Evolutionary conservation across 2,888 invertebrate genomes (phyloP), one percentile per base, ranked within the genome.

Genomic region (Escarpia spicata): DNA sequence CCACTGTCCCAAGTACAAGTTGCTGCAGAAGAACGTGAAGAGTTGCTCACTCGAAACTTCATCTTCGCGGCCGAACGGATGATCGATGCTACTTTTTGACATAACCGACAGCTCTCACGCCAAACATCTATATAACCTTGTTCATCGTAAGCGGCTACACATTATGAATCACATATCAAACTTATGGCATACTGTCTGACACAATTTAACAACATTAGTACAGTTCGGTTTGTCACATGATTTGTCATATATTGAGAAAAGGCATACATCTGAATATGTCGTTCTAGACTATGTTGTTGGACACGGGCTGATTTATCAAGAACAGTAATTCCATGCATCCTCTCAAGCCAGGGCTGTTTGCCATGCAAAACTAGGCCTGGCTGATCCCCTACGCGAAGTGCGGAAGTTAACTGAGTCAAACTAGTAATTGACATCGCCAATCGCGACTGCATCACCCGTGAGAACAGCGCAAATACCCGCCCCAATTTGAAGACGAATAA

Each of bases 1-100:
- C 96, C 96, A 96, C 93, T 96, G 96, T 15, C 96, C 96, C 90
- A 95, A 93, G 92, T 94, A 95, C 52, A 96, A 92, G 94, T 95
- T 95, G 93, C 96, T 95, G 93, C 95, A 95, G 94, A 96, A 96
- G 94, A 94, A 95, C 92, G 94, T 94, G 92, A 94, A 95, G 92
- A 95, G 93, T 60, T 93, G 93, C 52, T 93, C 89, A 12, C 92
- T 44, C 9, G 93, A 93, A 37, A 92, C 93, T 43, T 93, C 93
- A 31, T 92, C 92, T 92, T 94, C 94, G 10, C 92, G 92, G 8
- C 94, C 94, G 92, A 94, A 93, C 31, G 92, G 93, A 92, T 93
- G 52, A 43, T 45, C 19, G 52, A 92, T 75, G 75, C 75, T 75
- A 26, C 19, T 15, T 75, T 75, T 75, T 26, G 75, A 75, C 75